Conservation (phyloP, 2,888 invertebrate genomes). For the Galeruca laticollis region DNA sequence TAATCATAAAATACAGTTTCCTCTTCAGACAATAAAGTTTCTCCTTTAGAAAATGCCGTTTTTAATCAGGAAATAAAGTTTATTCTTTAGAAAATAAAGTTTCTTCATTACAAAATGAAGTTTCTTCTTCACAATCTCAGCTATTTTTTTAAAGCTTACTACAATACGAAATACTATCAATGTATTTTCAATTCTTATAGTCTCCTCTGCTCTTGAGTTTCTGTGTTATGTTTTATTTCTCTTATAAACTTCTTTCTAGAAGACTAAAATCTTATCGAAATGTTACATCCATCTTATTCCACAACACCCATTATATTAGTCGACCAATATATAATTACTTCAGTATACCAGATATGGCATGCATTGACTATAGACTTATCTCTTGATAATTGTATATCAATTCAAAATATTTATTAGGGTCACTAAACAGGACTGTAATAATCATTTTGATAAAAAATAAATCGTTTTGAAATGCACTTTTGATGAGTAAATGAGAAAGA, state of each 20-base stretch:
- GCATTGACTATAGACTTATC: constrained; percentile 49
- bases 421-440: constrained; percentile 44
- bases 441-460: not conserved
- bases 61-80: too few relatives aligned
- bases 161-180: too few relatives aligned
- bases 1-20: too few relatives aligned
- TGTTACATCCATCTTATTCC: constrained; percentile 20
- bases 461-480: not conserved
- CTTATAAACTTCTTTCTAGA: constrained; percentile 23
- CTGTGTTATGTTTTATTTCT: constrained; percentile 22
- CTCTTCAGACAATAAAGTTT: too few relatives aligned
- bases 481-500: too few relatives aligned
- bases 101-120: too few relatives aligned
- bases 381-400: constrained; percentile 56
- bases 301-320: constrained; percentile 42
- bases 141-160: too few relatives aligned
- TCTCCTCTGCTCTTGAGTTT: not conserved
- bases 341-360: constrained; percentile 45
- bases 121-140: too few relatives aligned
- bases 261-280: constrained; percentile 11
- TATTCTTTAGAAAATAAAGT: too few relatives aligned
- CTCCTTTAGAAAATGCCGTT: too few relatives aligned
- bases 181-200: too few relatives aligned
- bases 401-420: constrained; percentile 56
- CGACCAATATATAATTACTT: constrained; percentile 45